Evolutionary conservation across 2,797 vertebrate genomes (phyloP).

Genomic region (Numenius phaeopus): DNA sequence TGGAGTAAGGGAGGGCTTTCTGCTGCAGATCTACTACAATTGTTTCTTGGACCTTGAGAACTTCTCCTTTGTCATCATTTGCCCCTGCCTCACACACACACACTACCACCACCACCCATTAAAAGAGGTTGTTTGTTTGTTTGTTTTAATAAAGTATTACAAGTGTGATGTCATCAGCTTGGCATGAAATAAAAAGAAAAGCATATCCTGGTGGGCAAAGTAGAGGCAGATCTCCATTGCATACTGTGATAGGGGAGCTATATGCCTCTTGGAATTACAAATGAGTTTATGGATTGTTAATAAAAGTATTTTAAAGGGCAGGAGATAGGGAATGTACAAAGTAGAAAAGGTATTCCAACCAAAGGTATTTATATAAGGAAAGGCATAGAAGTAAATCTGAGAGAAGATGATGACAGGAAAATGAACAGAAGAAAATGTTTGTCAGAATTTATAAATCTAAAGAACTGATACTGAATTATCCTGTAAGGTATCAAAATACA

Average conservation of each 20-base stretch:
- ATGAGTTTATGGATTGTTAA: not conserved
- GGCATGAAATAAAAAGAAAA: not conserved
- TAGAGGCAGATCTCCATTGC: not conserved
- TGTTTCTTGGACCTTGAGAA: not conserved
- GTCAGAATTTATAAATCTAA: not conserved
- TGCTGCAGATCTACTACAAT: not conserved
- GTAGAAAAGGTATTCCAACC: not conserved
- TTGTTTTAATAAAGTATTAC: not conserved
- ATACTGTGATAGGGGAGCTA: fast-evolving
- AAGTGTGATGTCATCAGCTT: not conserved
- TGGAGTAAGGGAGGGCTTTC: not conserved
- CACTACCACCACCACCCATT: not conserved
- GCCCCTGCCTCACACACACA: no score
- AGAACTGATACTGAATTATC: not conserved
- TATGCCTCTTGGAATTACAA: not conserved
- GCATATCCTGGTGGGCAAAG: not conserved
- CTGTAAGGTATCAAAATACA: not conserved
- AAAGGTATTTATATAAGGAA: not conserved
- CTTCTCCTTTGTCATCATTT: not conserved
- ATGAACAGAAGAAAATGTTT: not conserved
- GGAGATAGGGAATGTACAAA: not conserved
- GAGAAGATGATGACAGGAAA: not conserved
- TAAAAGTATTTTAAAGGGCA: not conserved
- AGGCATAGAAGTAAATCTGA: not conserved
- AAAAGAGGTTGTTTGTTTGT: not conserved